These are phyloP conservation scores for Sus scrofa DNA, from an alignment of 2,113 vertebrate genomes.

Conservation along the genomic window DNA sequence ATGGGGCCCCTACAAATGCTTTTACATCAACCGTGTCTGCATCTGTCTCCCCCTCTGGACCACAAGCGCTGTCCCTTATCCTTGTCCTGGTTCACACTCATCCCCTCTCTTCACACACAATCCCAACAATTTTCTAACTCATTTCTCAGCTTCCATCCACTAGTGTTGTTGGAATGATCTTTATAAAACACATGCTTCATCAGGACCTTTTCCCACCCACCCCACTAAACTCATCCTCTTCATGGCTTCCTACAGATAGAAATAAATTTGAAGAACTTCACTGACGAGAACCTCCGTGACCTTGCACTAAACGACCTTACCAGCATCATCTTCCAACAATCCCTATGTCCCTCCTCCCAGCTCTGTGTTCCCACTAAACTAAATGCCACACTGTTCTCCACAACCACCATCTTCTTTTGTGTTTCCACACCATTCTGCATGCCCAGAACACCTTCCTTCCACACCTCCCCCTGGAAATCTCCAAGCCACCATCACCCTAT, in stretches of 20 bases:
- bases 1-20: neutral
- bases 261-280: neutral
- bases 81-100: neutral
- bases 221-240: neutral
- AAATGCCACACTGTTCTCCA: neutral
- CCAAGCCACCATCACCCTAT: neutral
- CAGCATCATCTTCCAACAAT: neutral
- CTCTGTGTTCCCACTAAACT: neutral
- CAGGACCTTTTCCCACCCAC: neutral
- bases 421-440: neutral
- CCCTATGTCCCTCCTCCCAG: neutral
- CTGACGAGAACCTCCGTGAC: neutral
- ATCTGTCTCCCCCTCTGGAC: neutral
- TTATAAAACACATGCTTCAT: neutral
- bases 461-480: neutral
- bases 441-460: neutral
- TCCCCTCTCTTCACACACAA: neutral
- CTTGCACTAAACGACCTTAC: neutral
- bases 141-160: neutral
- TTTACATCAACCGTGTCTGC: neutral
- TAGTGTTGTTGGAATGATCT: neutral
- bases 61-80: neutral
- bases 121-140: neutral
- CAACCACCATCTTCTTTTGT: neutral
- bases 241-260: neutral